phyloP scores from a whole-genome alignment of 2,797 vertebrate genomes.

The Acipenser ruthenus region DNA sequence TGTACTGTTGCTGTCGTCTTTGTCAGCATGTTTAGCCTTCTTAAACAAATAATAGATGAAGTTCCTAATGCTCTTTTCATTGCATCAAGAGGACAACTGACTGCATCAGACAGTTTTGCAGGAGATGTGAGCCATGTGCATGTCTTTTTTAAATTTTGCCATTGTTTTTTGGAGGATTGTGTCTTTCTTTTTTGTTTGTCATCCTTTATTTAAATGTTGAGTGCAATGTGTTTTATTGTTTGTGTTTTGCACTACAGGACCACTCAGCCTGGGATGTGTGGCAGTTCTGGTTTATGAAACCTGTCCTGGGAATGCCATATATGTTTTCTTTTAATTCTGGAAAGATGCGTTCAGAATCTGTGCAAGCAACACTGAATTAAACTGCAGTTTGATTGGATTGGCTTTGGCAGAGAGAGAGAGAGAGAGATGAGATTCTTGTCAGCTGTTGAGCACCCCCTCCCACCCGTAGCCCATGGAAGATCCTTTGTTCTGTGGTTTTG shows the following conservation, averaged over 20 bases:
- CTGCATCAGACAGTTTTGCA: too few relatives aligned
- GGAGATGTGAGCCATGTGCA: too few relatives aligned
- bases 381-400: slow-evolving; percentile 59
- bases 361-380: slow-evolving; percentile 61
- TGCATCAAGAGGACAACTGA: too few relatives aligned
- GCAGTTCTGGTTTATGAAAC: slow-evolving; percentile 45
- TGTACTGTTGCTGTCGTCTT: too few relatives aligned
- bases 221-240: too few relatives aligned
- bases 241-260: slow-evolving; percentile 26
- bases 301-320: slow-evolving; percentile 64
- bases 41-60: too few relatives aligned
- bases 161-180: too few relatives aligned
- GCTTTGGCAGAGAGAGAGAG: slow-evolving; percentile 30
- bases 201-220: too few relatives aligned
- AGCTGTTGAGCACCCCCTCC: slow-evolving; percentile 11
- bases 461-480: slow-evolving; percentile 13
- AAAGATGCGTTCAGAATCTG: slow-evolving; percentile 55
- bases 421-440: slow-evolving; percentile 29
- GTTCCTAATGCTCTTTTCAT: too few relatives aligned
- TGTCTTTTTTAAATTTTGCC: too few relatives aligned
- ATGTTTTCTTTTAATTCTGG: slow-evolving; percentile 71
- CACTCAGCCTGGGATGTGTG: slow-evolving; percentile 48
- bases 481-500: slow-evolving; percentile 28
- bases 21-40: too few relatives aligned
- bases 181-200: too few relatives aligned